Evolutionary conservation across 2,113 vertebrate species (phyloP), one percentile per base, ranked within the genome.

Genomic region (Elanoides forficatus): DNA sequence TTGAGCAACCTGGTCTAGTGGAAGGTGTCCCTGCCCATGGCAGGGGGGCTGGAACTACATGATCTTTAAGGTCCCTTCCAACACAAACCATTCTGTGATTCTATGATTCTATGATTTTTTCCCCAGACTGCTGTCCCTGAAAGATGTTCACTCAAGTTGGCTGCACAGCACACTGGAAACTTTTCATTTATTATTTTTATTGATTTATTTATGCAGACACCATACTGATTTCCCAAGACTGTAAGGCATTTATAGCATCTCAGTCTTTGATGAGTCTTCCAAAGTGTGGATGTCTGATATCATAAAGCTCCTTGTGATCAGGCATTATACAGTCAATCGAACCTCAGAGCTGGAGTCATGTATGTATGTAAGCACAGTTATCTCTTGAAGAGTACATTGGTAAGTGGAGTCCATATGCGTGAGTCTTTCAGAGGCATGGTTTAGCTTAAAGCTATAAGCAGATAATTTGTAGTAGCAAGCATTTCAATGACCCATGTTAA

Each of bases 331-430:
- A 81, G 38, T 9, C 47, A 90, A 17, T 22, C 0, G 4, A 71
- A 71, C 11, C 34, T 67, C 65, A 21, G 30, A 55, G 42, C 26
- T 5, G 3, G 43, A 53, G 36, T 67, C 65, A 30, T 2, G 2
- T 10, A 34, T 2, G 2, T 10, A 3, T 5, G 8, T 15, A 22
- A 81, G 32, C 20, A 36, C 36, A 34, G 53, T 2, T 2, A 18
- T 14, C 17, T 47, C 29, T 18, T 68, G 73, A 17, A 11, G 17
- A 81, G 52, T 5, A 53, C 26, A 11, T 53, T 67, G 32, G 36
- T 32, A 43, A 79, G 9, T 27, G 32, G 14, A 60, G 92, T 90
- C 38, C 47, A 40, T 65, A 72, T 30, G 40, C 23, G 85, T 40
- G 50, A 76, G 25, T 50, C n/a, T 80, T 88, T 81, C 60, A 63